Conservation (phyloP, 2,113 vertebrate species). For the Gambusia affinis region DNA sequence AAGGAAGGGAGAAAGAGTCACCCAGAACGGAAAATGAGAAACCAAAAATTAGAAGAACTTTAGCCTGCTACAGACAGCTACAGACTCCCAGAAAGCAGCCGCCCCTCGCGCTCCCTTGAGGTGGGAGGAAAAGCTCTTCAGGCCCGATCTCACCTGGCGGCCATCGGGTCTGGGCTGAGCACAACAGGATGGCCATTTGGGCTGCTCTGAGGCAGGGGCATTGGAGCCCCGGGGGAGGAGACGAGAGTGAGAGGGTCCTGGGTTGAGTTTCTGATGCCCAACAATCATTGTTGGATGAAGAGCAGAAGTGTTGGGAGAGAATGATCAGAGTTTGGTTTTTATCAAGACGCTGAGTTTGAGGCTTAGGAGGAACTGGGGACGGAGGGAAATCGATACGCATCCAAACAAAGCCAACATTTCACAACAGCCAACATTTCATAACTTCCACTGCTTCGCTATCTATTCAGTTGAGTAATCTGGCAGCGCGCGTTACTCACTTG, state of each 20-base stretch:
- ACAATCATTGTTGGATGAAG: conserved; percentile 50
- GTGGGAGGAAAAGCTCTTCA: conserved; percentile 31
- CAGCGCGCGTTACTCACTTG: conserved; percentile 85
- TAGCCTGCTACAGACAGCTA: conserved; percentile 32
- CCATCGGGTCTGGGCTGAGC: conserved; percentile 85
- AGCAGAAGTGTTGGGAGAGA: conserved; percentile 59
- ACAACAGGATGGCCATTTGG: conserved; percentile 82
- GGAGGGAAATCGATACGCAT: conserved; percentile 7
- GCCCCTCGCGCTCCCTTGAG: conserved; percentile 51
- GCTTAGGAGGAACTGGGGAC: conserved; percentile 15
- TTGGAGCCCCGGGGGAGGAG: conserved; percentile 83
- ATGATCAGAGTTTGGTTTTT: conserved; percentile 39
- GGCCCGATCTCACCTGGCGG: conserved; percentile 86
- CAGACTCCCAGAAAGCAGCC: conserved; percentile 57
- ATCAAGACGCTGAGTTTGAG: conserved; percentile 13
- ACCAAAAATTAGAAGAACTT: conserved; percentile 12
- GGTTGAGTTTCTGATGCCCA: conserved; percentile 84
- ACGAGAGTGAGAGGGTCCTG: conserved; percentile 89
- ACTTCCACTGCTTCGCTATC: conserved; percentile 24
- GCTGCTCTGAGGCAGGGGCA: conserved; percentile 86
- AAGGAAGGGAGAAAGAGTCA: conserved; percentile 23
- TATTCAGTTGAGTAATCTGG: conserved; percentile 30
- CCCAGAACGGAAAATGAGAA: conserved; percentile 2
- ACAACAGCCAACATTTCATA: conserved; percentile 29
- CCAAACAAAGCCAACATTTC: conserved; percentile 30